Percentiles rank a stretch among this genome's conserved stretches.
phyloP scores from a whole-genome alignment of 1,140 invertebrate species.

The Ostrea edulis region DNA sequence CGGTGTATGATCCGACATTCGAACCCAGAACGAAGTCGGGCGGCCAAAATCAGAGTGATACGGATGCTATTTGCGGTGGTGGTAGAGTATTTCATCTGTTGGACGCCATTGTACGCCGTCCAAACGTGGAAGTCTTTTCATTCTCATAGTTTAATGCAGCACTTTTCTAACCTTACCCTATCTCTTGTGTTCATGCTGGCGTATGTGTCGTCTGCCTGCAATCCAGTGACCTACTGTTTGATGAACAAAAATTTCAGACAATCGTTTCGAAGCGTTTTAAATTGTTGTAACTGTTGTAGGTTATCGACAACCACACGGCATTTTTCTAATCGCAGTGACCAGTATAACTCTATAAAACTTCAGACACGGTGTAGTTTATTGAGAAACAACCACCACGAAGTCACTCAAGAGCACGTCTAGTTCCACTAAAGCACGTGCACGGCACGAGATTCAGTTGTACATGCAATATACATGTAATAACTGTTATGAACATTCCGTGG shows the following conservation, averaged over 20 bases:
- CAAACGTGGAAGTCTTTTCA: constrained; percentile 90
- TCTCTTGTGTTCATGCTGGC: constrained; percentile 90
- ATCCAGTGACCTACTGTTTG: constrained; percentile 96
- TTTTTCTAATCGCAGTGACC: constrained; percentile 50
- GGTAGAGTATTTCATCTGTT: constrained; percentile 95
- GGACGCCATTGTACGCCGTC: constrained; percentile 93
- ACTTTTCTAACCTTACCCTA: constrained; percentile 80
- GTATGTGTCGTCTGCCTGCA: constrained; percentile 93
- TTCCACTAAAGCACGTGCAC: background rate
- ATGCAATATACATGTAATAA: too few species aligned
- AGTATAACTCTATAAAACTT: constrained; percentile 19
- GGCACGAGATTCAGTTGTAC: too few species aligned
- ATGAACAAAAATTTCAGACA: constrained; percentile 94
- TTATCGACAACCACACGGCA: constrained; percentile 39
- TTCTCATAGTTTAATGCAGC: constrained; percentile 82
- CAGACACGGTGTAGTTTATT: constrained; percentile 3
- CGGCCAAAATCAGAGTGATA: constrained; percentile 91
- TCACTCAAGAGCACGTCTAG: background rate
- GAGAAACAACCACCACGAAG: background rate
- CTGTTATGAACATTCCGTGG: too few species aligned
- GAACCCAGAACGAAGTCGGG: constrained; percentile 87
- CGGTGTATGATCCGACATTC: constrained; percentile 78
- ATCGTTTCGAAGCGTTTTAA: constrained; percentile 88
- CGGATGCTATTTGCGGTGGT: constrained; percentile 95
- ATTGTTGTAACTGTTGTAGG: constrained; percentile 78